These are phyloP conservation scores for Polyploca ridens DNA, from an alignment of 2,888 invertebrate genomes.

Conservation along the genomic window DNA sequence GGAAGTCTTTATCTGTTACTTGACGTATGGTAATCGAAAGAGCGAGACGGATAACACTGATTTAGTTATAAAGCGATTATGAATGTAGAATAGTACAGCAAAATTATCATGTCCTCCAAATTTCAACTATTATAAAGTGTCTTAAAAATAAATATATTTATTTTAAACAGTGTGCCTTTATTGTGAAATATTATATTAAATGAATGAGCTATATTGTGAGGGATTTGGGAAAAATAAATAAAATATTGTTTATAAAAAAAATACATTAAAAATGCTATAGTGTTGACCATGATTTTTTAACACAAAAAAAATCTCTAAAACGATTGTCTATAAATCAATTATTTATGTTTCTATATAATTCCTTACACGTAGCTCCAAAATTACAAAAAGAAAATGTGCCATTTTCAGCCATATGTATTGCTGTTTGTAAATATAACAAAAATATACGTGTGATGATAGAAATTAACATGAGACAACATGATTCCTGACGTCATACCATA, in stretches of 20 bases:
- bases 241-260: too few species aligned
- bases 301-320: too few species aligned
- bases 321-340: too few species aligned
- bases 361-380: slow-evolving; percentile 22
- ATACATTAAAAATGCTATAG: too few species aligned
- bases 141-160: slow-evolving; percentile 19
- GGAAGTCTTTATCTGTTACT: too few species aligned
- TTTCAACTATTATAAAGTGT: slow-evolving; percentile 7
- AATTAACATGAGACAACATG: background rate
- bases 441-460: background rate
- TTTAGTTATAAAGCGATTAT: too few species aligned
- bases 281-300: too few species aligned
- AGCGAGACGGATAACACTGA: too few species aligned
- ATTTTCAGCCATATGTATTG: slow-evolving; percentile 21
- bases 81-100: background rate
- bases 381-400: slow-evolving; percentile 23
- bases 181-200: slow-evolving; percentile 17
- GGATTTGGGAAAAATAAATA: background rate
- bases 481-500: background rate
- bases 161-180: slow-evolving; percentile 27
- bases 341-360: background rate
- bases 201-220: slow-evolving; percentile 17
- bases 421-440: background rate
- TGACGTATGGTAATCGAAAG: too few species aligned
- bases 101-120: background rate